These are phyloP conservation scores for Stenopsyche tienmushanensis DNA, from an alignment of 1,140 invertebrate species.

Conservation along the genomic window DNA sequence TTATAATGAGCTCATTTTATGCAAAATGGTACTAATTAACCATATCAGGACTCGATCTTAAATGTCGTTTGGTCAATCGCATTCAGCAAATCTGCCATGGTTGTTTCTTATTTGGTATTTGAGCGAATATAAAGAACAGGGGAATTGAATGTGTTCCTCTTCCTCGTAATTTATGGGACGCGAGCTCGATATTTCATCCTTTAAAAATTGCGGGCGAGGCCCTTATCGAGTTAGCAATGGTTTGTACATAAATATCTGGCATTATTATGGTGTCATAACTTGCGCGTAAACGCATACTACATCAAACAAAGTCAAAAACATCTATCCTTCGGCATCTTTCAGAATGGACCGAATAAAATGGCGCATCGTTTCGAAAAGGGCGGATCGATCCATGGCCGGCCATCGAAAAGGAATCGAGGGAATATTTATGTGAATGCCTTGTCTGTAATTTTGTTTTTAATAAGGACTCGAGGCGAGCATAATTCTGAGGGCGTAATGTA, in stretches of 20 bases:
- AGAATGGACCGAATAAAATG: no score
- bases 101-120: no score
- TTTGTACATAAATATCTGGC: background rate
- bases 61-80: no score
- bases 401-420: conserved; percentile 5
- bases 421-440: background rate
- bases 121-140: no score
- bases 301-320: background rate
- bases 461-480: background rate
- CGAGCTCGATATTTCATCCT: no score
- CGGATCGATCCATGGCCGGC: background rate
- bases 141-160: no score
- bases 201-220: no score
- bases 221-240: background rate
- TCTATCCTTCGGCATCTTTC: background rate
- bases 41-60: no score
- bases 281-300: background rate
- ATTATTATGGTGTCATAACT: background rate
- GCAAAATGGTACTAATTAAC: no score
- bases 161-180: no score
- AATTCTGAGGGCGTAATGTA: background rate
- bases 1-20: no score
- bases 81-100: no score
- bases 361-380: background rate
- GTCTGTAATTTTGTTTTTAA: conserved; percentile 10